phyloP scores from a whole-genome alignment of 2,888 invertebrate genomes.

The Griposia aprilina region DNA sequence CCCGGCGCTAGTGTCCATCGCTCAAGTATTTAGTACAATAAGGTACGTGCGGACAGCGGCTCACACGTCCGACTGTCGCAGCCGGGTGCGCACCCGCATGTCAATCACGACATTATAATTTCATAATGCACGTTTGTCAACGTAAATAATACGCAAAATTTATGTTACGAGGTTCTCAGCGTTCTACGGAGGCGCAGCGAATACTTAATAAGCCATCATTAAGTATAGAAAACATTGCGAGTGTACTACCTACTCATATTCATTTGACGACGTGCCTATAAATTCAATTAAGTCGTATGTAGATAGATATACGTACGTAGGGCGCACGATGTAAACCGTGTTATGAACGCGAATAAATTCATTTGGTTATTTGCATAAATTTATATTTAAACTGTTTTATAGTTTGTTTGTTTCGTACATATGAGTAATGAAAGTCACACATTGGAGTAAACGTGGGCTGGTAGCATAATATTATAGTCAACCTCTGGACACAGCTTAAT shows the following conservation, averaged over 20 bases:
- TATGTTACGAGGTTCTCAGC: constrained; percentile 90
- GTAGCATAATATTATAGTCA: constrained; percentile 29
- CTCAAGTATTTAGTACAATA: constrained; percentile 70
- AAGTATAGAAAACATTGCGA: constrained; percentile 74
- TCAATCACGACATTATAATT: constrained; percentile 88
- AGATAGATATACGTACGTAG: constrained; percentile 71
- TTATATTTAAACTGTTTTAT: constrained; percentile 79
- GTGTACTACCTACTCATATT: constrained; percentile 86
- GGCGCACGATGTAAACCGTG: constrained; percentile 78
- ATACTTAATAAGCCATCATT: constrained; percentile 85
- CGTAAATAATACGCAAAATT: constrained; percentile 91
- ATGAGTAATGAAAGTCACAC: constrained; percentile 69
- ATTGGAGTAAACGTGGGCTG: constrained; percentile 18
- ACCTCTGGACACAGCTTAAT: constrained; percentile 3
- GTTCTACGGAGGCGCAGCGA: constrained; percentile 83
- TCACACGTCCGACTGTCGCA: constrained; percentile 81
- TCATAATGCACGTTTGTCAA: constrained; percentile 89
- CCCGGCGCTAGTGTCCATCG: constrained; percentile 63
- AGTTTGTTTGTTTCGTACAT: constrained; percentile 73
- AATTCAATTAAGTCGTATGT: constrained; percentile 87
- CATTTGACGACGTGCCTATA: constrained; percentile 88
- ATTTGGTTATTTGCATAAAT: constrained; percentile 83
- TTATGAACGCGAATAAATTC: constrained; percentile 81
- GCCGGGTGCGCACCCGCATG: constrained; percentile 79
- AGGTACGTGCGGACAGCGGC: constrained; percentile 65